A percentile compares a stretch with the other conserved stretches of the same genome.
Conservation (phyloP, 2,113 vertebrate genomes). For the Anseranas semipalmata region DNA sequence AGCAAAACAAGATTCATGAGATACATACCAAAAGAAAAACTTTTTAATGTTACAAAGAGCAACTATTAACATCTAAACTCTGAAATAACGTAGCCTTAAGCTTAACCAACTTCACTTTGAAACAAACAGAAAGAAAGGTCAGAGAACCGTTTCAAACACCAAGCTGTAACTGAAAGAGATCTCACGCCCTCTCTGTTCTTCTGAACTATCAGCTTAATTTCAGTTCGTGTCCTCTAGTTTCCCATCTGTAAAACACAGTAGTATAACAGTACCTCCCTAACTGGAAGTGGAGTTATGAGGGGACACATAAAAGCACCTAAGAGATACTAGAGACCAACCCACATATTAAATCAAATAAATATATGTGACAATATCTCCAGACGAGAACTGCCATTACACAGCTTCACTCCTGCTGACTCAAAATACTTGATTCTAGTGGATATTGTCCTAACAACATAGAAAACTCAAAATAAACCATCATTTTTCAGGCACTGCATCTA, state of each 20-base stretch:
- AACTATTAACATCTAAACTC: background rate
- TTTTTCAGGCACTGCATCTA: background rate
- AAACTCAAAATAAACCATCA: background rate
- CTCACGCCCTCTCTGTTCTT: background rate
- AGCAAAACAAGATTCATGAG: conserved; percentile 36
- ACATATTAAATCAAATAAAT: background rate
- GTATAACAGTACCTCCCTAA: background rate
- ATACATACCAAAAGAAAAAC: background rate
- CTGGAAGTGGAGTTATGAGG: background rate
- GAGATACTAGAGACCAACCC: background rate
- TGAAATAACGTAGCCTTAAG: background rate
- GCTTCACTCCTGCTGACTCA: background rate
- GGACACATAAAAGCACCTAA: background rate
- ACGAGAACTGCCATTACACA: background rate
- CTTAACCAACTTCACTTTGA: background rate
- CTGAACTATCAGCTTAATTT: too few species aligned
- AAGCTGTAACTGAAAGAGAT: background rate
- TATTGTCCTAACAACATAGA: background rate
- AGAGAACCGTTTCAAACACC: background rate
- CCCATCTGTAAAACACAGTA: background rate
- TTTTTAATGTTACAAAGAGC: background rate
- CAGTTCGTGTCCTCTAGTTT: background rate
- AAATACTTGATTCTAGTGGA: background rate
- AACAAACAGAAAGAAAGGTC: background rate
- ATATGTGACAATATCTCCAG: background rate